Evolutionary conservation across 2,888 invertebrate species (phyloP), one percentile per base, ranked within the genome.

Genomic region (Cordilura impudica): DNA sequence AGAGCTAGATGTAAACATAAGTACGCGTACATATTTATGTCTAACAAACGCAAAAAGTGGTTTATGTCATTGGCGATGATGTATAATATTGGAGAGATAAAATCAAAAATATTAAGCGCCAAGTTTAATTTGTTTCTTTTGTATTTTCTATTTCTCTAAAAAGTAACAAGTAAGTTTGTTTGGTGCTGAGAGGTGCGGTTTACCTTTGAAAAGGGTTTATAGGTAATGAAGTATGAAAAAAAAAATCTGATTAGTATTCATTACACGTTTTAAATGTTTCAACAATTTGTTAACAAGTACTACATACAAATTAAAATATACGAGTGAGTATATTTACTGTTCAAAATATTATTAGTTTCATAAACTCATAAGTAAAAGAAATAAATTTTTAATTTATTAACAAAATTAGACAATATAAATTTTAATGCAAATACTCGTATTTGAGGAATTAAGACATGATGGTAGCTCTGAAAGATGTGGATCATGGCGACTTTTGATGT

Each of bases 281-380:
- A 69, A 60, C 73, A 63, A 71, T 56, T 60, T 72, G 61, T 71
- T 76, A 58, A 76, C 70, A 70, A 65, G 26, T 26, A 19, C n/a
- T 29, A 31, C n/a, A n/a, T n/a, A n/a, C n/a, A n/a, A n/a, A n/a
- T n/a, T n/a, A n/a, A n/a, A n/a, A n/a, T n/a, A n/a, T n/a, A n/a
- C n/a, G n/a, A n/a, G n/a, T n/a, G n/a, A n/a, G n/a, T n/a, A n/a
- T n/a, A n/a, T n/a, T n/a, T n/a, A n/a, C n/a, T n/a, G n/a, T n/a
- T n/a, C n/a, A n/a, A n/a, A n/a, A n/a, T n/a, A n/a, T n/a, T n/a
- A n/a, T n/a, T n/a, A n/a, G n/a, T n/a, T n/a, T n/a, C 26, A 31
- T 31, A 18, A 45, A 45, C 7, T 7, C n/a, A n/a, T n/a, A 4
- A 14, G 7, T 43, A 43, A 16, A 43, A 14, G 16, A 7, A 43